phyloP scores from a whole-genome alignment of 2,797 vertebrate species.

The Distichodus sexfasciatus region DNA sequence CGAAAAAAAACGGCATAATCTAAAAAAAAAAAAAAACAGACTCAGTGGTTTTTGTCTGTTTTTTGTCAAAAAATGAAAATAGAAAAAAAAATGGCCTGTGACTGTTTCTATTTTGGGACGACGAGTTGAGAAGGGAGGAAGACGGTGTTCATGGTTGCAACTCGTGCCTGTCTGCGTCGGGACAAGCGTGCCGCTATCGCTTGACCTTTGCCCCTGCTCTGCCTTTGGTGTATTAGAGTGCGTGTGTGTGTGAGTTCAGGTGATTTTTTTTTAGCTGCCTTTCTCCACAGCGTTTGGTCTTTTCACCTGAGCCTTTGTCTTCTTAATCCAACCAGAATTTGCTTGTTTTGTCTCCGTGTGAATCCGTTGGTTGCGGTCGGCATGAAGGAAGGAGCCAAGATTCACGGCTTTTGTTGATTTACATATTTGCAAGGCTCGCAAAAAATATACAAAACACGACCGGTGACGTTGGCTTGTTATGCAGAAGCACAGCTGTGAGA shows the following conservation, averaged over 20 bases:
- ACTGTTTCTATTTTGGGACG: conserved; percentile 69
- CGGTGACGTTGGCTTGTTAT: neutral
- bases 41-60: conserved; percentile 30
- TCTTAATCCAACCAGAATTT: neutral
- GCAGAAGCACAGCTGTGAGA: conserved; percentile 8
- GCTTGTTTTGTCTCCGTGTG: conserved; percentile 2
- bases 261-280: conserved; percentile 64
- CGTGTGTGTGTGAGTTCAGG: conserved; percentile 40
- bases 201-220: conserved; percentile 67
- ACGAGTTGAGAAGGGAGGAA: conserved; percentile 54
- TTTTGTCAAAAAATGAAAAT: conserved; percentile 53
- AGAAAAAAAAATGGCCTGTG: conserved; percentile 63
- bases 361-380: conserved; percentile 10
- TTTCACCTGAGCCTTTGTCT: conserved; percentile 17
- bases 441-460: neutral
- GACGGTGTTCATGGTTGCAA: conserved; percentile 67
- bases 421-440: neutral
- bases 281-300: conserved; percentile 59
- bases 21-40: conserved; percentile 33
- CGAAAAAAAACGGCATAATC: conserved; percentile 47
- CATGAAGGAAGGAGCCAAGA: conserved; percentile 1
- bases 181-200: conserved; percentile 54
- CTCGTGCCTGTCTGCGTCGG: conserved; percentile 76
- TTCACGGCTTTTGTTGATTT: neutral
- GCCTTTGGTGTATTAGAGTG: conserved; percentile 62